Evolutionary conservation across 1,140 invertebrate genomes (phyloP), one percentile per base, ranked within the genome.

Genomic region (Onthophagus taurus): DNA sequence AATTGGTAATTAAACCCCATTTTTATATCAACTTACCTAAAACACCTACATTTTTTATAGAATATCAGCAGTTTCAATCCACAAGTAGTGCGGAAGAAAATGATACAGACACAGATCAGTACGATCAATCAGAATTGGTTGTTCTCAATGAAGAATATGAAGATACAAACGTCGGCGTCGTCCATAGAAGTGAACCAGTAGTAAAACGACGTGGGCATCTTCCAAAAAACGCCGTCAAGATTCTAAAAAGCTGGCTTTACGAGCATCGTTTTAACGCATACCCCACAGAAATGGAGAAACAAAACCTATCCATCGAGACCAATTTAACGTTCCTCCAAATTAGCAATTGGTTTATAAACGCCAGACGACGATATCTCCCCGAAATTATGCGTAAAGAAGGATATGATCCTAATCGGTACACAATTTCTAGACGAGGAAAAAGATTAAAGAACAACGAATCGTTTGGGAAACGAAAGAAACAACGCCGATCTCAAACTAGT

Each of bases 181-280:
- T 42, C 6, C 36, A 47, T 23, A 21, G 34, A 21, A 31, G 19
- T 21, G 44, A 53, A 41, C 43, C 49, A 13, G 52, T 58, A 11
- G 49, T 58, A 45, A 93, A 90, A 67, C 75, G 89, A 11, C 73
- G 93, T 7, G 91, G 92, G 1, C 96, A 96, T 66, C 69, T 97
- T 24, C 89, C 91, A 0, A 96, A 95, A 63, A 84, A 90, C 54
- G 84, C 89, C 0, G 89, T 94, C 0, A 88, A 86, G 56, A 86
- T 95, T 24, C 61, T 97, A 4, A 93, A 91, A 61, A 75, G 81
- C 43, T 97, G 92, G 92, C 70, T 96, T 0, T 94, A 87, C 57
- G 86, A 93, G 39, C 89, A 95, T 58, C 74, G 90, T 18, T 95
- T 91, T 66, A 94, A 95, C 64, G 91, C 92, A 0, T 97, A 97